Conservation (phyloP, 1,140 invertebrate genomes). For the Pristionchus pacificus region DNA sequence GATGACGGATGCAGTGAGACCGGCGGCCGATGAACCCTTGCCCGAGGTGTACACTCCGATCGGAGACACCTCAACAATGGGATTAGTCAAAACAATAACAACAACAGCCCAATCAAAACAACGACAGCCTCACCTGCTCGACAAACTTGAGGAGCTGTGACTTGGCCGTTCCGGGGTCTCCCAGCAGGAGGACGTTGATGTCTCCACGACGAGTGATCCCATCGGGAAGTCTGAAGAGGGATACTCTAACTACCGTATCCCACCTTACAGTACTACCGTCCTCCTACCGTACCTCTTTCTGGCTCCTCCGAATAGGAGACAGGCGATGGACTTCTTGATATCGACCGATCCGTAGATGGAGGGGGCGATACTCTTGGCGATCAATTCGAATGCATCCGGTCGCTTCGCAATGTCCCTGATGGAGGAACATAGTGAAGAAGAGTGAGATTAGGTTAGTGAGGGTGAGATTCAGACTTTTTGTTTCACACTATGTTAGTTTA, state of each 20-base stretch:
- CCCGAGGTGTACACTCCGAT: conserved; percentile 95
- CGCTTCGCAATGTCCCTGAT: conserved; percentile 70
- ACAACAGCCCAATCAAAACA: not conserved
- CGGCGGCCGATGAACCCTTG: conserved; percentile 96
- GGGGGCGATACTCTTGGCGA: conserved; percentile 87
- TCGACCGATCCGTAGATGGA: conserved; percentile 91
- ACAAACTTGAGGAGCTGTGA: conserved; percentile 97
- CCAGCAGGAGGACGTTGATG: conserved; percentile 89
- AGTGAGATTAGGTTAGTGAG: not conserved
- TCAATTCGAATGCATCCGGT: conserved; percentile 80
- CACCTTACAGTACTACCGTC: too few relatives aligned
- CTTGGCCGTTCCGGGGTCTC: conserved; percentile 98
- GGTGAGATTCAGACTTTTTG: not conserved
- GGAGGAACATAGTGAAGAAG: not conserved
- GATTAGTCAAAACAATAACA: not conserved
- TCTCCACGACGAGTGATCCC: conserved; percentile 89
- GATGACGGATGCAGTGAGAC: conserved; percentile 93
- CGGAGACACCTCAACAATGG: conserved; percentile 65
- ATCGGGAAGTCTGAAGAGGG: conserved; percentile 83
- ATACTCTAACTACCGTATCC: too few relatives aligned
- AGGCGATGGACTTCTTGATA: conserved; percentile 95
- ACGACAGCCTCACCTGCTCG: too few relatives aligned
- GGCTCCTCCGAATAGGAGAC: conserved; percentile 84
- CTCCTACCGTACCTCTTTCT: conserved; percentile 65
- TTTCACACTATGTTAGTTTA: not conserved